Percentiles rank a stretch among this genome's conserved stretches.
phyloP scores from a whole-genome alignment of 1,140 invertebrate genomes.

The Lepidurus couesii region DNA sequence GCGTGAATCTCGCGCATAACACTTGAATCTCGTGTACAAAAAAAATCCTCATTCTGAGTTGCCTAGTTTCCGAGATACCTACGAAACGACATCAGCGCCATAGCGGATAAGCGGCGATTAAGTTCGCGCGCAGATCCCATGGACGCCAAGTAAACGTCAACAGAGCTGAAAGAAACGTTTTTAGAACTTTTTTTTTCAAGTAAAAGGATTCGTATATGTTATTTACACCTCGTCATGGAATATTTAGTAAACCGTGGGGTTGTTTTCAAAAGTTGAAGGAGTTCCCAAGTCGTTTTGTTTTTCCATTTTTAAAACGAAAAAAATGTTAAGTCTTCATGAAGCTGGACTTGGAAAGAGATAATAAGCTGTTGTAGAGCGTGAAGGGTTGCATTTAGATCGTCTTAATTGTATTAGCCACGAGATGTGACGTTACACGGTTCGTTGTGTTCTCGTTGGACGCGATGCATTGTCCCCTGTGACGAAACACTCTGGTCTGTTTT shows the following conservation, averaged over 20 bases:
- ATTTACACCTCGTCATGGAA: neutral
- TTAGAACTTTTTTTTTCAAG: neutral
- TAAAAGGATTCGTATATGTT: neutral
- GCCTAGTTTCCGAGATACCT: too few relatives aligned
- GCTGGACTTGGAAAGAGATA: neutral
- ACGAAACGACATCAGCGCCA: too few relatives aligned
- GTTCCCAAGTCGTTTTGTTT: neutral
- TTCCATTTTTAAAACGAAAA: too few relatives aligned
- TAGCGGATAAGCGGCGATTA: too few relatives aligned
- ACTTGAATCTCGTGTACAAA: too few relatives aligned
- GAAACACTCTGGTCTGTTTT: neutral
- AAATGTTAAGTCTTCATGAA: neutral
- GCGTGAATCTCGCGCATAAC: too few relatives aligned
- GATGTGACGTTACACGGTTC: constrained; percentile 15
- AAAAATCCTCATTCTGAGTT: too few relatives aligned
- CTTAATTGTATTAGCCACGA: constrained; percentile 19
- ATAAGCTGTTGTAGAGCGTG: constrained; percentile 8
- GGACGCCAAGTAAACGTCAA: neutral
- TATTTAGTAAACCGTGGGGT: neutral
- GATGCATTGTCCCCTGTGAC: neutral
- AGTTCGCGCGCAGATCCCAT: too few relatives aligned
- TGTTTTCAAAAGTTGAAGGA: neutral
- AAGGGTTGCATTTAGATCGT: neutral
- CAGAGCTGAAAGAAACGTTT: neutral
- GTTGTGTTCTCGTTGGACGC: neutral